These are phyloP conservation scores for Cyclargus thomasi DNA, from an alignment of 1,140 invertebrate species.

Conservation along the genomic window DNA sequence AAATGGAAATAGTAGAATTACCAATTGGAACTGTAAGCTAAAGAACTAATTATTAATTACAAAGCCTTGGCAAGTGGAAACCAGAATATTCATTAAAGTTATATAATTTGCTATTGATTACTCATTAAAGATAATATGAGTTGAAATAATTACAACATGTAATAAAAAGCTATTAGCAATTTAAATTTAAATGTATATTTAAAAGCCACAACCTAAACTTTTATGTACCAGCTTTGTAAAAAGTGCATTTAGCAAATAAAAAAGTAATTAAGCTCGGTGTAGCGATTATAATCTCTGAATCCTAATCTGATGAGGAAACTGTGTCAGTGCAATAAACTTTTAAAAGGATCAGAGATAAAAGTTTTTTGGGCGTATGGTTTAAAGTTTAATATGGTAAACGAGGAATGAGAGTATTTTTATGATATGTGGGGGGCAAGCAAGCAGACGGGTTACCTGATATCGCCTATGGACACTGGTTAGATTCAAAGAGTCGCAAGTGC, in stretches of 20 bases:
- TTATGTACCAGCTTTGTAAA: background rate
- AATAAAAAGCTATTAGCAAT: background rate
- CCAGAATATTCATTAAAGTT: too few species aligned
- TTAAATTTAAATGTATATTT: background rate
- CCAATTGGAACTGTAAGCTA: too few species aligned
- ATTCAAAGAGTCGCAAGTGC: too few species aligned
- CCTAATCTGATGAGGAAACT: conserved; percentile 13
- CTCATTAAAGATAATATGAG: too few species aligned
- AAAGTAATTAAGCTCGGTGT: background rate
- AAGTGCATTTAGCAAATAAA: background rate
- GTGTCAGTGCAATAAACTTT: conserved; percentile 9
- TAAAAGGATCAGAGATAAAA: conserved; percentile 1
- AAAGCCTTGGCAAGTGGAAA: too few species aligned
- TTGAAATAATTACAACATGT: background rate
- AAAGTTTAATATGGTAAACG: conserved; percentile 25
- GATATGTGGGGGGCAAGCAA: too few species aligned
- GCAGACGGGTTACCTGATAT: too few species aligned
- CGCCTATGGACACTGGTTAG: too few species aligned
- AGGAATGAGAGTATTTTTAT: background rate
- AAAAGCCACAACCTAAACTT: background rate
- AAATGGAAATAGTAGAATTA: too few species aligned
- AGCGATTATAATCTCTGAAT: background rate
- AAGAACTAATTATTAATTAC: too few species aligned
- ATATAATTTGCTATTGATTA: too few species aligned
- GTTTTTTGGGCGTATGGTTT: background rate